A percentile compares a stretch with the other conserved stretches of the same genome.
phyloP scores from a whole-genome alignment of 2,113 vertebrate genomes.

The Microtus montanus region DNA sequence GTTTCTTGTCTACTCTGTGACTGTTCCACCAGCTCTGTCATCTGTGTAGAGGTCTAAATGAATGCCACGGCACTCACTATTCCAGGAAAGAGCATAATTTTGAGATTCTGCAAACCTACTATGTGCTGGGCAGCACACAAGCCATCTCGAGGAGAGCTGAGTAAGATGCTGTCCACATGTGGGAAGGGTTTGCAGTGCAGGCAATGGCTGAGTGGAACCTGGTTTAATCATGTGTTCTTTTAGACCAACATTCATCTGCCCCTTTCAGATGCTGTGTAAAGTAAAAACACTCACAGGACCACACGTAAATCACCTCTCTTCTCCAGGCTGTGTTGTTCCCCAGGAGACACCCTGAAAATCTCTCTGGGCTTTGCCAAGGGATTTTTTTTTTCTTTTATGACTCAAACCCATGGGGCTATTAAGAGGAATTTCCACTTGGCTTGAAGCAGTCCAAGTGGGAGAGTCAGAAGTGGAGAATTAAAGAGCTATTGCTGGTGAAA shows the following conservation, averaged over 20 bases:
- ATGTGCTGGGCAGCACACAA: not conserved
- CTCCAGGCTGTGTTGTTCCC: not conserved
- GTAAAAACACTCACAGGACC: not conserved
- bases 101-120: not conserved
- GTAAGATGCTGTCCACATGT: not conserved
- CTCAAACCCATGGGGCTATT: not conserved
- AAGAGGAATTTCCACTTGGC: not conserved
- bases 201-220: not conserved
- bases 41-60: not conserved
- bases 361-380: not conserved
- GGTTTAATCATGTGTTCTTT: not conserved
- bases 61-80: not conserved
- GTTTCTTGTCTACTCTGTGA: not conserved
- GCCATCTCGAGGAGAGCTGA: rapidly evolving
- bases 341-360: not conserved
- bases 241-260: not conserved
- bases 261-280: not conserved
- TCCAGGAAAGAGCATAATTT: not conserved
- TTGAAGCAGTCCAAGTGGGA: not conserved
- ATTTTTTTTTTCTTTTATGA: constrained; percentile 5
- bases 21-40: not conserved
- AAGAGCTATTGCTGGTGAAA: not conserved
- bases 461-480: not conserved
- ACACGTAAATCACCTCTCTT: not conserved
- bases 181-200: not conserved